Evolutionary conservation across 2,888 invertebrate genomes (phyloP).

Genomic region (Pristionchus fissidentatus): DNA sequence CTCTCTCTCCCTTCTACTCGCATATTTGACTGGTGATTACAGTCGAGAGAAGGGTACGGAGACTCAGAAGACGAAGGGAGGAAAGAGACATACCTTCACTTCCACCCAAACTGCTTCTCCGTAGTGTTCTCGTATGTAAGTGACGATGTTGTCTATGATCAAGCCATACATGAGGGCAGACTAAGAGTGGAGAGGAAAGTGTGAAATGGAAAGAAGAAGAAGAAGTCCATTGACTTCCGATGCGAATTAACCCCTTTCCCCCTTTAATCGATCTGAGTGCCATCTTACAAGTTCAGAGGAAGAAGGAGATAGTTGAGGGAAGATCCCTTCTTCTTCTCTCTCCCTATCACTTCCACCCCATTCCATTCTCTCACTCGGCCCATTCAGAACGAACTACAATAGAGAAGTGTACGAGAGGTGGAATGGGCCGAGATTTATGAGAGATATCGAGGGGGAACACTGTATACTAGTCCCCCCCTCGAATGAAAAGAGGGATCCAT

Average conservation of each 20-base stretch:
- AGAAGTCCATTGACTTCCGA: conserved; percentile 28
- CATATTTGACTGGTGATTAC: conserved; percentile 23
- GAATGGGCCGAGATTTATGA: conserved; percentile 30
- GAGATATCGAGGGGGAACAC: conserved; percentile 35
- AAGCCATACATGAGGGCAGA: conserved; percentile 90
- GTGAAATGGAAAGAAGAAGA: not conserved
- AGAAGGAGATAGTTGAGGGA: not conserved
- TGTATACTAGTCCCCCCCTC: not conserved
- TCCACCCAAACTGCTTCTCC: conserved; percentile 89
- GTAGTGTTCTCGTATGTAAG: conserved; percentile 91
- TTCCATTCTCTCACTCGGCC: conserved; percentile 9
- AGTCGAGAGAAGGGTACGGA: not conserved
- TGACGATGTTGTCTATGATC: conserved; percentile 91
- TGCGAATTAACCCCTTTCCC: conserved; percentile 9
- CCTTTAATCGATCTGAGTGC: conserved; percentile 8
- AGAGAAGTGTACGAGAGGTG: conserved; percentile 2
- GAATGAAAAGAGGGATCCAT: not conserved
- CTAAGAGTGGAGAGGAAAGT: not conserved
- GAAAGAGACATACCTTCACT: conserved; percentile 59
- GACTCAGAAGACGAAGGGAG: not conserved
- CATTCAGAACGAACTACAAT: conserved; percentile 19
- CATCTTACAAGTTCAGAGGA: not conserved
- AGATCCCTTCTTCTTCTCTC: not conserved
- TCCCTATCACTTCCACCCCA: conserved; percentile 11
- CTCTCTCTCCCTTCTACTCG: not conserved